Evolutionary conservation across 2,113 vertebrate species (phyloP), one percentile per base, ranked within the genome.

Genomic region (Gavia stellata): DNA sequence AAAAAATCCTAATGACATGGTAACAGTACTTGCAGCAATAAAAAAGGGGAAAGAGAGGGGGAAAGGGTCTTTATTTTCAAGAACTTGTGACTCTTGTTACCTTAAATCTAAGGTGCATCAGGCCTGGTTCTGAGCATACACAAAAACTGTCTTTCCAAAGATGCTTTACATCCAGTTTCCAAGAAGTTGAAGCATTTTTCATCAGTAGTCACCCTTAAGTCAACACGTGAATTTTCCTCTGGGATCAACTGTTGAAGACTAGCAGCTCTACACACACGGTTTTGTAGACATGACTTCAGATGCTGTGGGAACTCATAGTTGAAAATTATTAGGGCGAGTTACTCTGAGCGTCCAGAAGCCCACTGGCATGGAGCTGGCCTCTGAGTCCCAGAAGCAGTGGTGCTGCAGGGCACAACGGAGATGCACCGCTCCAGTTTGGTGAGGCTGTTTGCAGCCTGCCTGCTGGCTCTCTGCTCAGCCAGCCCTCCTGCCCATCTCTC

Each of bases 381-480:
- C 52, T 33, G 26, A 18, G 19, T 67, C 40, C 23, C 20, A 68
- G 65, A 33, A 88, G 53, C 12, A 17, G 3, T 1, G 5, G 38
- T 49, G 50, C 47, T 42, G 33, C n/a, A 67, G 45, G 23, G 45
- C 31, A 50, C 2, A 9, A 8, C 1, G 23, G 42, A 81, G 45
- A 14, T 33, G 33, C n/a, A 6, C 38, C 18, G 47, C 7, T 20
- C 2, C 0, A 1, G 17, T 40, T 40, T 56, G 72, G 5, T 25
- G 47, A 67, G 19, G 34, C 21, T 73, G 40, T 25, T 77, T 52
- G 25, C n/a, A 49, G 38, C 38, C 12, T 1, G 3, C 10, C 31
- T 40, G 14, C 56, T 29, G 3, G 17, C 16, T 59, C 40, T 83
- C 42, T 58, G 55, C 19, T 66, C 65, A 56, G 10, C 8, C 68